phyloP scores from a whole-genome alignment of 2,888 invertebrate genomes.

The Sacculina carcini region DNA sequence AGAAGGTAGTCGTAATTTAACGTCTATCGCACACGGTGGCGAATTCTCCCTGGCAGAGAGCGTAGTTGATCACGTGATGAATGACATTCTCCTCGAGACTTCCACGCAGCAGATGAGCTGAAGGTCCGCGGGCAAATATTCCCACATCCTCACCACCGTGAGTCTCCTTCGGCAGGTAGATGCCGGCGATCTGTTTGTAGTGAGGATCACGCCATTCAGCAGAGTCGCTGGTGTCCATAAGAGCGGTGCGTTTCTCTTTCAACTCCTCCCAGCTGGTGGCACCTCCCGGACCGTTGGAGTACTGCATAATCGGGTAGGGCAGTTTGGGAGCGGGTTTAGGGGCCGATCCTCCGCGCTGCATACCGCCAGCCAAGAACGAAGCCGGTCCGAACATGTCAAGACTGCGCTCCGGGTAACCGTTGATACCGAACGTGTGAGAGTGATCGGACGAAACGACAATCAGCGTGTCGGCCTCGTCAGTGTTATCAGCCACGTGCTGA shows the following conservation, averaged over 20 bases:
- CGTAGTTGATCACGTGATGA: background rate
- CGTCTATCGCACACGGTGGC: background rate
- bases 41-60: background rate
- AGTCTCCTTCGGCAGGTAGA: background rate
- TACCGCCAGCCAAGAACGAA: background rate
- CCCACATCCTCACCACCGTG: background rate
- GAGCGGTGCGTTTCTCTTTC: background rate
- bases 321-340: too few species aligned
- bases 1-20: too few species aligned
- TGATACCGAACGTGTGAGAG: slow-evolving; percentile 44
- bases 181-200: background rate
- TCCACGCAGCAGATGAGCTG: background rate
- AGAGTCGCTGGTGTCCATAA: background rate
- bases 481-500: background rate
- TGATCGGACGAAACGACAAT: slow-evolving; percentile 53
- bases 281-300: background rate
- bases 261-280: background rate
- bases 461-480: slow-evolving; percentile 31
- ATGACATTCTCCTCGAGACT: background rate
- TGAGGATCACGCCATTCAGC: background rate
- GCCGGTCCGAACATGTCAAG: slow-evolving; percentile 38
- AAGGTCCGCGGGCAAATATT: background rate
- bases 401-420: slow-evolving; percentile 43
- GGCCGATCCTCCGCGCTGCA: background rate
- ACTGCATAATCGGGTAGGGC: background rate